These are phyloP conservation scores for pig (Sus scrofa) DNA, from an alignment of 2,113 vertebrate species.

Conservation along the genomic window DNA sequence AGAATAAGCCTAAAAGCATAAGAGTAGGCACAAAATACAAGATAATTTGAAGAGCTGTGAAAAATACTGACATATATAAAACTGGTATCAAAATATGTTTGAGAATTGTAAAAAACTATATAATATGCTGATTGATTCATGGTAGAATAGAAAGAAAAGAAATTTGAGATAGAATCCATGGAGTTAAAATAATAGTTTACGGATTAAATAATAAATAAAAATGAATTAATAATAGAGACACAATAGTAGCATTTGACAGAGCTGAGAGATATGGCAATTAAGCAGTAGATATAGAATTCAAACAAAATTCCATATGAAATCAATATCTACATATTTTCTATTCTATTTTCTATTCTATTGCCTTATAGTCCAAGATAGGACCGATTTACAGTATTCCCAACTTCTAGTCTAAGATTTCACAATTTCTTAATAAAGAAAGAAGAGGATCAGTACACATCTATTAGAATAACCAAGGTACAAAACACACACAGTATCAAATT, in stretches of 20 bases:
- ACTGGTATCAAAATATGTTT: neutral
- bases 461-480: neutral
- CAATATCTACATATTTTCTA: neutral
- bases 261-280: neutral
- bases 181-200: too few species aligned
- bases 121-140: neutral
- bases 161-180: neutral
- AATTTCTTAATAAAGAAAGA: neutral
- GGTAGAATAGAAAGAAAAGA: neutral
- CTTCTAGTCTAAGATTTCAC: neutral
- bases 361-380: neutral
- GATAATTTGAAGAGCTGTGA: neutral
- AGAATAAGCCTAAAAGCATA: neutral
- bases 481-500: neutral
- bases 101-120: neutral
- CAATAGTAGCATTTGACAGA: neutral
- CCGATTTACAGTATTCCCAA: neutral
- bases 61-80: neutral
- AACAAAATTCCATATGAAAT: neutral
- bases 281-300: neutral
- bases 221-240: neutral
- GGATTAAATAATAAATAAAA: neutral
- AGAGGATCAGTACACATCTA: neutral
- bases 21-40: neutral
- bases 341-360: neutral